Conservation (phyloP, 2,797 vertebrate genomes). For the Amblyopsis hoosieri region DNA sequence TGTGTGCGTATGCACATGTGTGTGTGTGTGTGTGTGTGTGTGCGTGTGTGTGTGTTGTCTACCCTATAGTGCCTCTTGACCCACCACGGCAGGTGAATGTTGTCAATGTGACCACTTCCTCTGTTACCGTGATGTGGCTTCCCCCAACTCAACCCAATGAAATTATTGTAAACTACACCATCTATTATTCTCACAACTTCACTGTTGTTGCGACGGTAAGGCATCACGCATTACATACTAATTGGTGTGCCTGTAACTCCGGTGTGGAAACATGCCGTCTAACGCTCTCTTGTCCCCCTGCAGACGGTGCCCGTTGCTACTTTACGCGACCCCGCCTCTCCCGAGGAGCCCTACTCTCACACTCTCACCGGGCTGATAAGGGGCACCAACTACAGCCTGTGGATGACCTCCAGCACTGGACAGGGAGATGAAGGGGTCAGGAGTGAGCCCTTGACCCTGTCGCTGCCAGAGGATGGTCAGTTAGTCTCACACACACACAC, state of each 20-base stretch:
- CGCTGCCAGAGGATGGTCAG: constrained; percentile 92
- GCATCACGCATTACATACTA: not conserved
- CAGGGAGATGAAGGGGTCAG: constrained; percentile 89
- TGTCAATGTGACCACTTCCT: constrained; percentile 79
- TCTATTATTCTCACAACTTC: constrained; percentile 84
- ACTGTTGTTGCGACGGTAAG: constrained; percentile 84
- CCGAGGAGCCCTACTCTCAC: constrained; percentile 66
- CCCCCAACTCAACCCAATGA: constrained; percentile 89
- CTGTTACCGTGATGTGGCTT: constrained; percentile 84
- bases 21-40: not conserved
- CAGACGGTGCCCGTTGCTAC: constrained; percentile 82
- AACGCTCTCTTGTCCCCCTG: constrained; percentile 20
- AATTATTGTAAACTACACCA: constrained; percentile 85
- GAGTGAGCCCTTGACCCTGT: constrained; percentile 80
- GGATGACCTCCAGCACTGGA: constrained; percentile 90
- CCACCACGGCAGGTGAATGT: constrained; percentile 85
- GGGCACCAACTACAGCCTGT: constrained; percentile 87
- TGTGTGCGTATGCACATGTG: not conserved
- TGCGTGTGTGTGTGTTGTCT: constrained; percentile 4
- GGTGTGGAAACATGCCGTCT: constrained; percentile 3
- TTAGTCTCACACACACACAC: constrained; percentile 46
- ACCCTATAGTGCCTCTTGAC: constrained; percentile 85
- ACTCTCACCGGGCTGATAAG: constrained; percentile 82
- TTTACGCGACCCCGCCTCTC: constrained; percentile 42
- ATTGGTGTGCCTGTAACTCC: not conserved